phyloP scores from a whole-genome alignment of 53 echinoderm and acorn worm genomes.

The Glandiceps talaboti region DNA sequence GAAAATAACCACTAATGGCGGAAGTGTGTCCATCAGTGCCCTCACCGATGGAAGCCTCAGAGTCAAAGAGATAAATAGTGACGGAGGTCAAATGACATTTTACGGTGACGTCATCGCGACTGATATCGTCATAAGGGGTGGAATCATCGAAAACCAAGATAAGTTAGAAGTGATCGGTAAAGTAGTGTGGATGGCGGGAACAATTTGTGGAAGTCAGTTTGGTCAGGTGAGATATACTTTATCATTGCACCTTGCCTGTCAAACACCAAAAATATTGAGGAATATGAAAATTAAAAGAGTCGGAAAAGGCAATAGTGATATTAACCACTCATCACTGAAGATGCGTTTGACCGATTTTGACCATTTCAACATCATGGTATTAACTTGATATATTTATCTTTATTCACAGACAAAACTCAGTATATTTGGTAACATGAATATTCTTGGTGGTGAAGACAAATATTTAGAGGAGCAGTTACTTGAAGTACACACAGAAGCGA shows the following conservation, averaged over 20 bases:
- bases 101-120: not conserved
- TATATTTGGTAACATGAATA: not conserved
- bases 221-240: not conserved
- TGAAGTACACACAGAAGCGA: not conserved
- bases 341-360: no score
- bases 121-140: not conserved
- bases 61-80: not conserved
- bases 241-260: no score
- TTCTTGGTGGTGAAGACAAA: not conserved
- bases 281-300: no score
- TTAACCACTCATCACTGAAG: no score
- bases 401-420: not conserved
- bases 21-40: not conserved
- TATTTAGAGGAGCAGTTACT: not conserved
- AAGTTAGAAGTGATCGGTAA: not conserved
- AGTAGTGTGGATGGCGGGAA: not conserved
- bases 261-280: no score
- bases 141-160: not conserved
- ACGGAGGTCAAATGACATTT: not conserved
- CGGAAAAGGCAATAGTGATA: no score
- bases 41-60: not conserved
- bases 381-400: no score
- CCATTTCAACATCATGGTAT: no score
- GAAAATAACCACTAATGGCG: not conserved
- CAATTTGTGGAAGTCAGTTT: not conserved